Percentiles rank a stretch among this genome's conserved stretches.
Conservation (phyloP, 2,113 vertebrate species). For the Chionomys nivalis region DNA sequence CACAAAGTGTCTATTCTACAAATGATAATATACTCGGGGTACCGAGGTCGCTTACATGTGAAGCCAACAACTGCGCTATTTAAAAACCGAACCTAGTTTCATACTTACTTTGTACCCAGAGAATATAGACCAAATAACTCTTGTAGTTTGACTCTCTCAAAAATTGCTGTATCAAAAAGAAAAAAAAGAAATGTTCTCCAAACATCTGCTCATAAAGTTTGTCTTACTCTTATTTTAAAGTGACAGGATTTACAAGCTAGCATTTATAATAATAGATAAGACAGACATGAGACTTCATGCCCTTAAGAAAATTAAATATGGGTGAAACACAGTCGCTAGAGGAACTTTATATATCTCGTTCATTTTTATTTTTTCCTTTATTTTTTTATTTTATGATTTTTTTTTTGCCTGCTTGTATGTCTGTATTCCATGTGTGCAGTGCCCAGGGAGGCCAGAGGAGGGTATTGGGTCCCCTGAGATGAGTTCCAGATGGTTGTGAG, state of each 20-base stretch:
- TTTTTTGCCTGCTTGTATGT: background rate
- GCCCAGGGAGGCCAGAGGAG: background rate
- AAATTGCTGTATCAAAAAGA: constrained; percentile 5
- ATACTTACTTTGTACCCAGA: constrained; percentile 46
- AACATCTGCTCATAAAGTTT: constrained; percentile 36
- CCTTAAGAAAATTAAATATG: constrained; percentile 35
- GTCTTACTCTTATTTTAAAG: constrained; percentile 38
- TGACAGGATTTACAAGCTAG: constrained; percentile 2
- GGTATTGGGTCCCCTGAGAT: background rate
- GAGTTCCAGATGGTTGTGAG: background rate
- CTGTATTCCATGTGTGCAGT: background rate
- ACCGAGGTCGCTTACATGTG: constrained; percentile 41
- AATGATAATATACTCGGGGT: constrained; percentile 52
- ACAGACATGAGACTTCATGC: background rate
- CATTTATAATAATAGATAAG: constrained; percentile 47
- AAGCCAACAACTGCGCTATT: constrained; percentile 56
- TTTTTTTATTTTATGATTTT: background rate
- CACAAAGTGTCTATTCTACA: constrained; percentile 59
- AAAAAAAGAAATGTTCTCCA: constrained; percentile 11
- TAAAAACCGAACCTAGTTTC: constrained; percentile 64
- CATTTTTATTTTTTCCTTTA: background rate
- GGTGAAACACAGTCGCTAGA: background rate
- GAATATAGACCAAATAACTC: constrained; percentile 25
- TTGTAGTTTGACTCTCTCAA: constrained; percentile 19
- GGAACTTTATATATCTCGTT: background rate